phyloP scores from a whole-genome alignment of 1,140 invertebrate species.

The Cotesia vestalis region DNA sequence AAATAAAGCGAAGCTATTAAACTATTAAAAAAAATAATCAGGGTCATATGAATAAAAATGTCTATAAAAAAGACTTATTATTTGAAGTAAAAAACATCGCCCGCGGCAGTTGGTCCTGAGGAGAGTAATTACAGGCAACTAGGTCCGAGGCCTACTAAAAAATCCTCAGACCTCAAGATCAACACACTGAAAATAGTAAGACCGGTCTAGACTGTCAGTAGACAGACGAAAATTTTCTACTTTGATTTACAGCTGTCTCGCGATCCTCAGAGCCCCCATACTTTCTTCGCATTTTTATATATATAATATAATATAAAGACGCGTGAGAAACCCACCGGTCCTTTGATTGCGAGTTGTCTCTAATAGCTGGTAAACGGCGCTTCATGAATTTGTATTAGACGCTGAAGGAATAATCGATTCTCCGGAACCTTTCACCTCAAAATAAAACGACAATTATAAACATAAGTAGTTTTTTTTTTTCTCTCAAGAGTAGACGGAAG shows the following conservation, averaged over 20 bases:
- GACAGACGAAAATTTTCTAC: constrained; percentile 53
- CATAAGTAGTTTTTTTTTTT: neutral
- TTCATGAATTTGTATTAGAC: constrained; percentile 66
- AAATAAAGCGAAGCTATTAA: too few species aligned
- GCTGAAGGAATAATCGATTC: constrained; percentile 46
- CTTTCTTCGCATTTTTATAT: too few species aligned
- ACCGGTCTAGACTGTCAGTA: constrained; percentile 45
- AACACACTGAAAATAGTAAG: constrained; percentile 33
- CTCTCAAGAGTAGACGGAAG: neutral
- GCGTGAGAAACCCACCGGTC: constrained; percentile 30
- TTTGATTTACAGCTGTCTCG: constrained; percentile 63
- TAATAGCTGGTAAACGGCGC: constrained; percentile 61
- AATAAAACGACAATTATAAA: too few species aligned
- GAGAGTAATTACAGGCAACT: constrained; percentile 3
- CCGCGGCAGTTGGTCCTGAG: neutral
- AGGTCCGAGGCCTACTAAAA: constrained; percentile 2
- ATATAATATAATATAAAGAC: neutral
- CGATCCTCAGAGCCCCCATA: constrained; percentile 34
- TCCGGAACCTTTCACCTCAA: neutral
- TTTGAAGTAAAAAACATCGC: too few species aligned
- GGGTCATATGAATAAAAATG: too few species aligned
- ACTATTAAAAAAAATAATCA: too few species aligned
- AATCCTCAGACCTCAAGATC: neutral
- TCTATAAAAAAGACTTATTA: too few species aligned
- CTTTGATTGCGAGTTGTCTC: constrained; percentile 60